Conservation (phyloP, 2,113 vertebrate species). For the Pholis gunnellus region DNA sequence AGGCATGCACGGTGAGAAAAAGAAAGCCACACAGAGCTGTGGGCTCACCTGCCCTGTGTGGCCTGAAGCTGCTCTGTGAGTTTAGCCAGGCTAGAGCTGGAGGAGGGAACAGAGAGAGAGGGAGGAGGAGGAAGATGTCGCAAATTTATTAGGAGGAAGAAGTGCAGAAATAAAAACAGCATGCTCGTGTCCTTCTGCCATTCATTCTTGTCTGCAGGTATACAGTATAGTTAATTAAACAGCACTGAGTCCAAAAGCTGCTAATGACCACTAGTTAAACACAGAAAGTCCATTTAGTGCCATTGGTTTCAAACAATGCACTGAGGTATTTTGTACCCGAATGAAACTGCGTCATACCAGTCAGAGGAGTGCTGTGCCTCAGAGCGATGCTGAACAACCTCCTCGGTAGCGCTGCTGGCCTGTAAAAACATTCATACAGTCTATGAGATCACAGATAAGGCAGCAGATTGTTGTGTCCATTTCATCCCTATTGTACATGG, state of each 20-base stretch:
- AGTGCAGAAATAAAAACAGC: constrained; percentile 3
- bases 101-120: constrained; percentile 44
- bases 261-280: not conserved
- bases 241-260: not conserved
- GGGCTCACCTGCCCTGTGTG: constrained; percentile 85
- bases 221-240: not conserved
- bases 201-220: not conserved
- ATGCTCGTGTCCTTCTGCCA: not conserved
- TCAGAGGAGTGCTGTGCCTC: constrained; percentile 80
- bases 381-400: constrained; percentile 73
- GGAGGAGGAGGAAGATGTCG: constrained; percentile 21
- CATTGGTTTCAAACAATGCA: constrained; percentile 34
- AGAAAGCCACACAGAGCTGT: constrained; percentile 65
- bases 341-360: constrained; percentile 64
- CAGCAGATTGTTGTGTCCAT: not conserved
- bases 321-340: not conserved
- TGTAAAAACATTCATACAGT: constrained; percentile 54
- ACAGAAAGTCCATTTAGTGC: constrained; percentile 20
- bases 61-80: constrained; percentile 86
- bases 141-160: constrained; percentile 23
- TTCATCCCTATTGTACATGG: not conserved
- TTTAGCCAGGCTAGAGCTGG: constrained; percentile 84
- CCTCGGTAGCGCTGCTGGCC: constrained; percentile 67
- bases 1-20: constrained; percentile 48
- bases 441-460: constrained; percentile 1